These are phyloP conservation scores for Halisarca cf. caerulea DNA, from an alignment of 37 sponge, comb jelly and placozoan species.

Conservation along the genomic window DNA sequence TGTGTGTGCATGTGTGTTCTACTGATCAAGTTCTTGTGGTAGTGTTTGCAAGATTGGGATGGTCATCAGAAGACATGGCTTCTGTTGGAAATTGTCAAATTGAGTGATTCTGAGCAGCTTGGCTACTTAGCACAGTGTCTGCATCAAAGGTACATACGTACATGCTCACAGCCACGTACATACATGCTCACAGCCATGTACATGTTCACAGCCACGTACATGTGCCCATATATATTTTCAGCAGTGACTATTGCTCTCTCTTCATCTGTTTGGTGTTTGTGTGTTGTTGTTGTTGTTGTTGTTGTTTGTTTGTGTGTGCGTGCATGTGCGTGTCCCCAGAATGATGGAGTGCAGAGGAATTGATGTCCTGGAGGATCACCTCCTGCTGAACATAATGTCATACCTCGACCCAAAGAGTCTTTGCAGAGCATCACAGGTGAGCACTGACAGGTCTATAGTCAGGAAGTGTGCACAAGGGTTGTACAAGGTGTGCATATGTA, in stretches of 20 bases:
- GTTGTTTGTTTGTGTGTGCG: too few species aligned
- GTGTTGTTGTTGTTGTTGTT: too few species aligned
- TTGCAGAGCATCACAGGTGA: conserved; percentile 62
- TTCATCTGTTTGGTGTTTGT: background rate
- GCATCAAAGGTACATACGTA: conserved; percentile 56
- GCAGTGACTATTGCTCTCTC: background rate
- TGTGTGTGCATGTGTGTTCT: background rate
- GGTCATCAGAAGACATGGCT: conserved; percentile 35
- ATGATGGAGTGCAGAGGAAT: conserved; percentile 32
- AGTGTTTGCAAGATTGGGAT: conserved; percentile 65
- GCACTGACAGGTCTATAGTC: too few species aligned
- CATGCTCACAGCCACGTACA: background rate
- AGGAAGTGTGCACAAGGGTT: too few species aligned
- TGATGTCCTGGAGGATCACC: conserved; percentile 43
- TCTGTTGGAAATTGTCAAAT: conserved; percentile 61
- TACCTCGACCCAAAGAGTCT: conserved; percentile 45
- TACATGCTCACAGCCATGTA: background rate
- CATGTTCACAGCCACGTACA: background rate
- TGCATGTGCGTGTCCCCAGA: conserved; percentile 6
- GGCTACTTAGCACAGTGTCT: conserved; percentile 77
- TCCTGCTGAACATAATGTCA: conserved; percentile 64
- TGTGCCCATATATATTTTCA: background rate
- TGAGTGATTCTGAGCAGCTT: conserved; percentile 63
- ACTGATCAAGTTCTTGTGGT: conserved; percentile 46
- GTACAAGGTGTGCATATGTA: too few species aligned